These are phyloP conservation scores for Tautogolabrus adspersus DNA, from an alignment of 2,113 vertebrate genomes.

Conservation along the genomic window DNA sequence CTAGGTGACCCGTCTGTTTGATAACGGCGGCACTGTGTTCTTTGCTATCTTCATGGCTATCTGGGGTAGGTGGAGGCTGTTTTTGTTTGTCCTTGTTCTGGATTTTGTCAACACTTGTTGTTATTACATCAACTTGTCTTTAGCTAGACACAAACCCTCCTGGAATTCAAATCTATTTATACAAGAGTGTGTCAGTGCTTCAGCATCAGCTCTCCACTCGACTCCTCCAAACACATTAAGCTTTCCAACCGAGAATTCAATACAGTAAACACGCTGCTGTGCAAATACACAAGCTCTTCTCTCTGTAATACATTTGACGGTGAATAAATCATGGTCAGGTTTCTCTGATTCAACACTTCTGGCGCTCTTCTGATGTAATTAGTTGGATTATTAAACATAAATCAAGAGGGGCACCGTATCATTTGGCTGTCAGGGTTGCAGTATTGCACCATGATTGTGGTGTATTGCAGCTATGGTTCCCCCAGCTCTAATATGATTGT, in stretches of 20 bases:
- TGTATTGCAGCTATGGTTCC: conserved; percentile 17
- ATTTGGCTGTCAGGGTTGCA: conserved; percentile 20
- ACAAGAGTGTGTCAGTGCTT: conserved; percentile 27
- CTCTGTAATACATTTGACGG: conserved; percentile 25
- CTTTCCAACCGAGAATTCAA: conserved; percentile 45
- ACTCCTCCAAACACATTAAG: conserved; percentile 56
- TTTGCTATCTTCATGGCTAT: conserved; percentile 88
- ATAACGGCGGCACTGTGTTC: conserved; percentile 86
- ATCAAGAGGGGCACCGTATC: conserved; percentile 39
- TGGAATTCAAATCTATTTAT: conserved; percentile 59
- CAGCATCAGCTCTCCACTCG: conserved; percentile 38
- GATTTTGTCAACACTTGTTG: conserved; percentile 25
- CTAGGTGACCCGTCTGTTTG: conserved; percentile 86
- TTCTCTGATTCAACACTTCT: conserved; percentile 22
- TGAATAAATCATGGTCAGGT: conserved; percentile 40
- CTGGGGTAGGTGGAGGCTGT: conserved; percentile 80
- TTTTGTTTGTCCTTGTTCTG: conserved; percentile 18
- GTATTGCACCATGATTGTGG: conserved; percentile 5
- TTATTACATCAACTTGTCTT: conserved; percentile 8
- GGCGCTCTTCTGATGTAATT: conserved; percentile 60
- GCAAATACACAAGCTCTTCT: conserved; percentile 33
- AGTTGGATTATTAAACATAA: conserved; percentile 63
- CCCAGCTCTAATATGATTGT: conserved; percentile 33
- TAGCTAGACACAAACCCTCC: conserved; percentile 18
- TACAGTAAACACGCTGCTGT: conserved; percentile 27